Evolutionary conservation across 2,113 vertebrate species (phyloP).

Genomic region (Paedocypris sp.): DNA sequence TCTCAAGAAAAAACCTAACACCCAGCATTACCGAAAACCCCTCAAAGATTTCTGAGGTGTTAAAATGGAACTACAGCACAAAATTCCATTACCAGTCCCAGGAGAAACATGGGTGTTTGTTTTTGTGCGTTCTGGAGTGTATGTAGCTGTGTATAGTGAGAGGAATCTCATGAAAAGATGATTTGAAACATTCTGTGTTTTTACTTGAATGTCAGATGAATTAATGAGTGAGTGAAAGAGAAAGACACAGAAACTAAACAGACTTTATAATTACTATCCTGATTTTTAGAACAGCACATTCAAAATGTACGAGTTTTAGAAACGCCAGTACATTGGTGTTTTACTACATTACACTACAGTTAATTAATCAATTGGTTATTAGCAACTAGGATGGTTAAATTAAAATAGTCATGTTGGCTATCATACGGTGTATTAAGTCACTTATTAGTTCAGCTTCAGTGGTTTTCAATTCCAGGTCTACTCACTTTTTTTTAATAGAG

Average conservation of each 20-base stretch:
- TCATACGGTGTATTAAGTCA: slow-evolving; percentile 46
- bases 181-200: neutral
- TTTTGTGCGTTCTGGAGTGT: neutral
- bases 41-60: neutral
- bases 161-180: neutral
- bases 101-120: neutral
- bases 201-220: no score
- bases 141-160: neutral
- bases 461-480: slow-evolving; percentile 40
- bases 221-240: no score
- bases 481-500: slow-evolving; percentile 31
- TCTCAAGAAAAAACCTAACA: no score
- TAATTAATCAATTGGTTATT: no score
- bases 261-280: no score
- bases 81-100: neutral
- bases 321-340: no score
- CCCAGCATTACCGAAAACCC: neutral
- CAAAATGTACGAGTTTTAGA: no score
- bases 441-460: slow-evolving; percentile 55
- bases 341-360: no score
- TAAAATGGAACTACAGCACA: neutral
- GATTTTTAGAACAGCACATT: no score
- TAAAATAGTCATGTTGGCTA: slow-evolving; percentile 50
- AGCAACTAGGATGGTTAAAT: slow-evolving; percentile 45
- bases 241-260: neutral